Base-by-base conservation (phyloP, 2,888 invertebrate genomes). In the Chaetogeoica ovagalla region DNA sequence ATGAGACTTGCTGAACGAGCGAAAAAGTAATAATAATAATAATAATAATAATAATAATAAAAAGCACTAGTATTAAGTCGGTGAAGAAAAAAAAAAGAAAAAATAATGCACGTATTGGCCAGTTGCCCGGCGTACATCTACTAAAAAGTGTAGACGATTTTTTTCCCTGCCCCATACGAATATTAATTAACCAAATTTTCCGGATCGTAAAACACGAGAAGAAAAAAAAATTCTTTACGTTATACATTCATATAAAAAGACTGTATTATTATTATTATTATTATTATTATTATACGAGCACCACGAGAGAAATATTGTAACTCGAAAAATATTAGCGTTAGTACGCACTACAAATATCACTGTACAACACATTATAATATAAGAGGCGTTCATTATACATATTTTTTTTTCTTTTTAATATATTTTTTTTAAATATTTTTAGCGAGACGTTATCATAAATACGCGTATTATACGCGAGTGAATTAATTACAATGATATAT, bases 101-200 rank as follows among this genome's bases (percentile, higher is more conserved):
- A 48, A 48, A 48, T 48, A 30, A 30, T 30, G 30, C 30, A 11
- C 23, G 2, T 55, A 37, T 71, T 79, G 79, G 79, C 37, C 23
- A 8, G 69, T 39, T 63, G 79, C 79, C 70, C 79, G 63, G 21
- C 13, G 15, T 48, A 48, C 13, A 48, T 48, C 62, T 19, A n/a
- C 79, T 39, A 68, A n/a, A 68, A n/a, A 76, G 55, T 77, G 21
- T 57, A 48, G 55, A 65, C 55, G 39, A 63, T 79, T 65, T 79
- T 69, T 69, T 55, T 70, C 48, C 30, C 30, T 30, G 30, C 30
- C 30, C 71, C 63, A 79, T 57, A 48, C 48, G 70, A 71, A 79
- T 57, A 57, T 79, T 79, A 79, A 71, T 79, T 79, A 71, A 57
- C 71, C 71, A 79, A 71, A 79, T 79, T 71, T 79, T 79, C 70